Conservation (phyloP, 2,113 vertebrate species). For the Eurypyga helias region DNA sequence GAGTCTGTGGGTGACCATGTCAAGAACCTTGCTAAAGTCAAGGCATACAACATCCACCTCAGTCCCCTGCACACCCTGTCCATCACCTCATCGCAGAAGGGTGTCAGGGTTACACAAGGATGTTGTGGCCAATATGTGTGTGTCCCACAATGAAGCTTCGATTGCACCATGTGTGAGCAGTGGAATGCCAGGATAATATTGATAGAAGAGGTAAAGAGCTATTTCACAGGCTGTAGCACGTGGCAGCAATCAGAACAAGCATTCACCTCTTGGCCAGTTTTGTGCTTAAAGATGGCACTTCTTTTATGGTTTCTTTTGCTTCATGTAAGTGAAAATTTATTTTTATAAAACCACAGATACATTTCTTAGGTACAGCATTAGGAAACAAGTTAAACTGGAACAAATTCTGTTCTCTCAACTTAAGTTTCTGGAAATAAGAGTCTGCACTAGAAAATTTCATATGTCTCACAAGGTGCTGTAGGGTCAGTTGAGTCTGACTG, state of each 20-base stretch:
- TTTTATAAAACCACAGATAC: not conserved
- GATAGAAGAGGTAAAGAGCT: not conserved
- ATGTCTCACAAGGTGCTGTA: not conserved
- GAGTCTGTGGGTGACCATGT: not conserved
- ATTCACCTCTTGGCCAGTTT: not conserved
- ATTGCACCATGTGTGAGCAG: not conserved
- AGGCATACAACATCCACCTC: not conserved
- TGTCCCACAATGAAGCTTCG: not conserved
- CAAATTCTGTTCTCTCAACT: not conserved
- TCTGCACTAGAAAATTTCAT: not conserved
- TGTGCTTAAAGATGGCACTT: not conserved
- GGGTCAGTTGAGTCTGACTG: not conserved
- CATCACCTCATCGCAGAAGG: not conserved
- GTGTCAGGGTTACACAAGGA: not conserved
- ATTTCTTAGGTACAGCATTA: not conserved
- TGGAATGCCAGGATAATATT: not conserved
- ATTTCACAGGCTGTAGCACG: not conserved
- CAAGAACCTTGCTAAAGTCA: not conserved
- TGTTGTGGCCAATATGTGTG: not conserved
- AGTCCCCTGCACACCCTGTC: accelerated
- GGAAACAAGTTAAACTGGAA: not conserved
- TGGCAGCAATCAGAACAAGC: not conserved
- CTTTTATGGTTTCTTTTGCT: not conserved
- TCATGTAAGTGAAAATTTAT: not conserved
- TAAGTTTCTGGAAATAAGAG: not conserved